Evolutionary conservation across 2,888 invertebrate genomes (phyloP).

Genomic region (Dichetophora obliterata): DNA sequence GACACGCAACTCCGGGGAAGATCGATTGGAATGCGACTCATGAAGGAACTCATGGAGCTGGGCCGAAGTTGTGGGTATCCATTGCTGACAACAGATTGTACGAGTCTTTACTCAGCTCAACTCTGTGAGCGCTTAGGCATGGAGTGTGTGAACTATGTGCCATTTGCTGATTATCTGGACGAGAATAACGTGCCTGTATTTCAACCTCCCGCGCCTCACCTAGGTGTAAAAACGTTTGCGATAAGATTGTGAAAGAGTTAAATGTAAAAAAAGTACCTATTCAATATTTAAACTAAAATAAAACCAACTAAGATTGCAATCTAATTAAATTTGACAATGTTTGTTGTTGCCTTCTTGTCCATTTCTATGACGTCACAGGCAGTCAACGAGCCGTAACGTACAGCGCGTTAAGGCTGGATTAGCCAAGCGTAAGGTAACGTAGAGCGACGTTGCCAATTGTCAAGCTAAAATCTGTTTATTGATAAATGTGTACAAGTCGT

Average conservation of each 20-base stretch:
- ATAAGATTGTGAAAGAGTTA: conserved; percentile 47
- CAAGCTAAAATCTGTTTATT: no score
- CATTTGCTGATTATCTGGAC: conserved; percentile 58
- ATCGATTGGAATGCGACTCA: conserved; percentile 57
- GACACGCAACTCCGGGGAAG: conserved; percentile 57
- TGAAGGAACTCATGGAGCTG: conserved; percentile 52
- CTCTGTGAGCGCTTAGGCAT: conserved; percentile 58
- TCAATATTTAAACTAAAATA: not conserved
- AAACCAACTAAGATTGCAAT: not conserved
- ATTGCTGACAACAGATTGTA: conserved; percentile 60
- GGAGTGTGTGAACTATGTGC: conserved; percentile 55
- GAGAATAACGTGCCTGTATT: conserved; percentile 57
- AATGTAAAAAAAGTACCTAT: not conserved
- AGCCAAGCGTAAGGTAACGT: no score
- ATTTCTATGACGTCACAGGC: not conserved
- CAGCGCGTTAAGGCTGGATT: no score
- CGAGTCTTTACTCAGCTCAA: conserved; percentile 61
- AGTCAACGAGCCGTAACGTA: not conserved
- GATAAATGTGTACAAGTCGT: no score
- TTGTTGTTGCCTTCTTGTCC: not conserved
- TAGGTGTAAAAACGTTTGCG: conserved; percentile 58
- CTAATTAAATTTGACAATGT: not conserved
- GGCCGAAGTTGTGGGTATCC: conserved; percentile 55
- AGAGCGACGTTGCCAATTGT: no score
- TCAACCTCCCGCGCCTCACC: conserved; percentile 58